These are phyloP conservation scores for Hyposmocoma kahamanoa DNA, from an alignment of 1,140 invertebrate genomes.

Conservation along the genomic window DNA sequence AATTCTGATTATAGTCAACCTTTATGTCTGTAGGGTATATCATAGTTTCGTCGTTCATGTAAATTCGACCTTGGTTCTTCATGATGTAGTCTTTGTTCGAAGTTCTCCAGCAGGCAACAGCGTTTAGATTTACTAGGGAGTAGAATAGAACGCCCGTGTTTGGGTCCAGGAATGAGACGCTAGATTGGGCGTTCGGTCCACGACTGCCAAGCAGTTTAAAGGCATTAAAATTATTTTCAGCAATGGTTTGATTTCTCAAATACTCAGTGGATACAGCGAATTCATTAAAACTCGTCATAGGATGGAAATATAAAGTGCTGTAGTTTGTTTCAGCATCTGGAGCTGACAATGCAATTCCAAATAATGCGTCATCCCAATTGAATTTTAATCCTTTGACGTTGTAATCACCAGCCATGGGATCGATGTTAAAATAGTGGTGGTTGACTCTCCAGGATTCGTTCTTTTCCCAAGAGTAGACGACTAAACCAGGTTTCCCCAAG, in stretches of 20 bases:
- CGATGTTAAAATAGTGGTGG: slow-evolving; percentile 82
- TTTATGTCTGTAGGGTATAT: slow-evolving; percentile 86
- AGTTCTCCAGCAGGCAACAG: slow-evolving; percentile 85
- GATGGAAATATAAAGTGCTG: slow-evolving; percentile 85
- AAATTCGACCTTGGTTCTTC: slow-evolving; percentile 80
- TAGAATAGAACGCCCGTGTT: slow-evolving; percentile 84
- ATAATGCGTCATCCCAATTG: slow-evolving; percentile 84
- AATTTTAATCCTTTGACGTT: slow-evolving; percentile 82
- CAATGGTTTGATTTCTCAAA: slow-evolving; percentile 75
- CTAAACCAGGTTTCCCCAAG: slow-evolving; percentile 77
- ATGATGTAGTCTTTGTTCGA: slow-evolving; percentile 77
- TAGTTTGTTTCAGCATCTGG: slow-evolving; percentile 76
- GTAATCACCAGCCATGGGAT: slow-evolving; percentile 80
- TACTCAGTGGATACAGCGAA: slow-evolving; percentile 81
- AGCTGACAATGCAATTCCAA: slow-evolving; percentile 79
- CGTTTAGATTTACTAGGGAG: slow-evolving; percentile 82
- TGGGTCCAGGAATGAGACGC: slow-evolving; percentile 81
- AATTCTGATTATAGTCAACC: slow-evolving; percentile 79
- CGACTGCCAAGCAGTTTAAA: slow-evolving; percentile 81
- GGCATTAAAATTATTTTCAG: slow-evolving; percentile 74
- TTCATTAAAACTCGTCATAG: slow-evolving; percentile 82
- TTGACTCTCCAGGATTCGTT: slow-evolving; percentile 80
- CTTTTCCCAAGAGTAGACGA: slow-evolving; percentile 81
- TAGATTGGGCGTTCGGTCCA: slow-evolving; percentile 82
- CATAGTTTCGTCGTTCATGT: slow-evolving; percentile 81